Evolutionary conservation across 2,888 invertebrate species (phyloP).

Genomic region (Cheilosia grossa): DNA sequence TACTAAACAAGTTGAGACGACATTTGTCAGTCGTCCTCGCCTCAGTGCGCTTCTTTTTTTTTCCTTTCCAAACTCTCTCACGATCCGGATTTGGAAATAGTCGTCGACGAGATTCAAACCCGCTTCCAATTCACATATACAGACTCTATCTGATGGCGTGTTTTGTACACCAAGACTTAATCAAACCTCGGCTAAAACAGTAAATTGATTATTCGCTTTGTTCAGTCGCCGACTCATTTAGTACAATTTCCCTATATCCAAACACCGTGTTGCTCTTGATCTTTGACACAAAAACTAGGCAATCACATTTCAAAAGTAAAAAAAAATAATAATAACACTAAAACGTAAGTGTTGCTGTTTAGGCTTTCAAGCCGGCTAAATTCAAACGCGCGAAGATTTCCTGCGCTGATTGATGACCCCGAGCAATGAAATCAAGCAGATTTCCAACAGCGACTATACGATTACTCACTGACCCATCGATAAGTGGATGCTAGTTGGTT

Average conservation of each 20-base stretch:
- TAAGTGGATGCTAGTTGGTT: neutral
- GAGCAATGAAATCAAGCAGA: constrained; percentile 33
- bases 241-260: constrained; percentile 4
- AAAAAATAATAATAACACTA: too few relatives aligned
- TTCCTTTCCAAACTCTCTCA: neutral
- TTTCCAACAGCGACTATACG: constrained; percentile 8
- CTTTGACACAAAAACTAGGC: constrained; percentile 2
- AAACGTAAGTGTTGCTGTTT: constrained; percentile 1
- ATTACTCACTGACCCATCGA: constrained; percentile 46
- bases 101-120: neutral
- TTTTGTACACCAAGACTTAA: neutral
- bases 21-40: neutral
- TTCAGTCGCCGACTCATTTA: neutral
- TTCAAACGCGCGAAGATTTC: constrained; percentile 17
- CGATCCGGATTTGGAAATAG: neutral
- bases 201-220: too few relatives aligned
- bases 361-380: constrained; percentile 4
- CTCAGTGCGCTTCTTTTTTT: too few relatives aligned
- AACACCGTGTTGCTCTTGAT: neutral
- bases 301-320: neutral
- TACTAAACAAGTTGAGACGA: neutral
- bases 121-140: too few relatives aligned
- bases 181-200: neutral
- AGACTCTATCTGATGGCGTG: neutral
- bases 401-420: constrained; percentile 55